Base-by-base conservation (phyloP, 2,113 vertebrate species). In the Mus pahari region DNA sequence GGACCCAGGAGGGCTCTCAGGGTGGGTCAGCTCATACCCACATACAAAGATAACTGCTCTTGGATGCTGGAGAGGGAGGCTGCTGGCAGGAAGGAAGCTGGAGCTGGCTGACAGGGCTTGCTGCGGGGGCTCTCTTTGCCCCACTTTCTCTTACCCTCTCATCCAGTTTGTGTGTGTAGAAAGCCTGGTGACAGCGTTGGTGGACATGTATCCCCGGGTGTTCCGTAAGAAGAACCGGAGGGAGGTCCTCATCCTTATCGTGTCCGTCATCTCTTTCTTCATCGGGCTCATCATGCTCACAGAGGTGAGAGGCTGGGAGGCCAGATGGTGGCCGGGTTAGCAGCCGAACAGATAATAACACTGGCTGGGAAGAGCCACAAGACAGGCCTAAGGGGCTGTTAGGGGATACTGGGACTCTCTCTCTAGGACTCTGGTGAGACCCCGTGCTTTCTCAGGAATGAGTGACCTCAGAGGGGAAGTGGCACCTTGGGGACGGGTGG, bases 221-320 rank as follows among this genome's bases (percentile, higher is more conserved):
- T 99, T 99, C 97, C 99, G 99, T 8, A 99, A 99, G 87, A 99
- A 99, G 97, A 98, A 99, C 96, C 98, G 99, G 89, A 98, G 99
- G 33, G 99, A 99, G 98, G 98, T 98, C 50, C 99, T 99, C 92
- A 99, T 99, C 91, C 97, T 99, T 5, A 96, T 79, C 0, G 98
- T 99, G 83, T 98, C 98, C 7, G 12, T 99, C 50, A 4, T 99
- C 94, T 99, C 99, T 36, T 99, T 99, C 94, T 97, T 99, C 7
- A 96, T 99, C 0, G 99, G 99, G n/a, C 98, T 99, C 92, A 96
- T 99, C 98, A 99, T 99, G 99, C 98, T 99, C 92, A 99, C 99
- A 62, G 99, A 99, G 99, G 99, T 99, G 98, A 42, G 98, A 16
- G 31, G 10, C 89, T 28, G 8, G 88, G 89, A 19, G 33, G 71